Conservation (phyloP, 30 jellyfish, hydroid and myxozoan genomes). For the Clytia hemisphaerica region DNA sequence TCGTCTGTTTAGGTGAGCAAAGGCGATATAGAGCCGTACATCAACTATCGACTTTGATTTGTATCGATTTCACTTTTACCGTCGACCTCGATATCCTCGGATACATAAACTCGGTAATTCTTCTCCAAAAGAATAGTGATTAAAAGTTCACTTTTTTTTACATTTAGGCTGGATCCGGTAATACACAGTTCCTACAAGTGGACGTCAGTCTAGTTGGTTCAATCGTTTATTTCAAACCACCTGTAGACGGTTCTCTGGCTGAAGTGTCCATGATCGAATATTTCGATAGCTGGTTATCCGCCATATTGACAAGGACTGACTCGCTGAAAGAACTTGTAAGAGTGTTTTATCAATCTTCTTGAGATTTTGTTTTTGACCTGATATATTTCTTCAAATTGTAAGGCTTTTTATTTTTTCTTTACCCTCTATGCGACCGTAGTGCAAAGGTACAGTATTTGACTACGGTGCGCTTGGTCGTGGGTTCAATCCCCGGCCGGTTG, state of each 20-base stretch:
- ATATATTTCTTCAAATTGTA: background rate
- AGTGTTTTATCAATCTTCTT: background rate
- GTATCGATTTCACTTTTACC: too few relatives aligned
- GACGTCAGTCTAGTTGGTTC: constrained; percentile 41
- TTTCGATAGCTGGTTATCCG: constrained; percentile 50
- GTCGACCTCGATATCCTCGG: too few relatives aligned
- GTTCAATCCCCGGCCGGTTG: too few relatives aligned
- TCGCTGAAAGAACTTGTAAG: background rate
- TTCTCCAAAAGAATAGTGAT: too few relatives aligned
- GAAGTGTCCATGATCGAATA: constrained; percentile 45
- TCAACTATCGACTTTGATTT: too few relatives aligned
- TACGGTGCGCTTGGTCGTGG: too few relatives aligned
- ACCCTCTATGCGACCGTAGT: background rate
- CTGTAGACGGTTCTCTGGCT: constrained; percentile 41
- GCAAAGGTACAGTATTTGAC: too few relatives aligned
- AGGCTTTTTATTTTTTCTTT: background rate
- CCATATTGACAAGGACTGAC: constrained; percentile 4
- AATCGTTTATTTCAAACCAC: constrained; percentile 56
- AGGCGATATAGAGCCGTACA: background rate
- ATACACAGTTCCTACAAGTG: background rate
- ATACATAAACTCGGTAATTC: too few relatives aligned
- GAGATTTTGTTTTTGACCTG: background rate
- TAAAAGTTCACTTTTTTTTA: too few relatives aligned
- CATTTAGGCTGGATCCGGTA: too few relatives aligned
- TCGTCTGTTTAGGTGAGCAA: background rate